Percentiles rank a stretch among this genome's conserved stretches.
Evolutionary conservation across 2,113 vertebrate species (phyloP).

Genomic region (Pelmatolapia mariae): DNA sequence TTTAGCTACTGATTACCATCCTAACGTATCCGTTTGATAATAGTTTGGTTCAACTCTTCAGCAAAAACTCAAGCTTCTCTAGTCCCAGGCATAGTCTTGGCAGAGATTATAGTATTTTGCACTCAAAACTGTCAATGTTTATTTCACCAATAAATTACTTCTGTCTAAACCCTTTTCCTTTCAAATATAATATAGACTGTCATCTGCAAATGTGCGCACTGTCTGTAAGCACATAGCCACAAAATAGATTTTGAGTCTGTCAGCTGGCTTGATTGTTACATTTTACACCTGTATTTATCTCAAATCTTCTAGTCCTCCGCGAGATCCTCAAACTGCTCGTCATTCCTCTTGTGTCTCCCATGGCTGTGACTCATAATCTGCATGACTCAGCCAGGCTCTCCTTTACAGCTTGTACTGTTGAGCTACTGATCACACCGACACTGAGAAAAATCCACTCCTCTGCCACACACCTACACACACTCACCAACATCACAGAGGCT

Average conservation of each 20-base stretch:
- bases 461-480: neutral
- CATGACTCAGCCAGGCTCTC: neutral
- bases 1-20: neutral
- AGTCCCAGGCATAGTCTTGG: neutral
- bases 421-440: neutral
- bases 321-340: neutral
- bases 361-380: neutral
- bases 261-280: neutral
- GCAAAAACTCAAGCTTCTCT: neutral
- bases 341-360: neutral
- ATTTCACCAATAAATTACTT: neutral
- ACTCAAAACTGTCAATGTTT: neutral
- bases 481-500: conserved; percentile 85
- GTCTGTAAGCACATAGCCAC: neutral
- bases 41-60: neutral
- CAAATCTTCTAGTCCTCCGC: neutral
- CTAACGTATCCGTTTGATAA: neutral
- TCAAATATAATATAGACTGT: neutral
- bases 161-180: neutral
- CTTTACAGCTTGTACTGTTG: neutral
- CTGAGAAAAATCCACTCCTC: neutral
- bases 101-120: neutral
- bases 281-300: neutral
- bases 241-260: neutral
- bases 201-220: conserved; percentile 1